These are phyloP conservation scores for Siniperca chuatsi DNA, from an alignment of 2,113 vertebrate species.

Conservation along the genomic window DNA sequence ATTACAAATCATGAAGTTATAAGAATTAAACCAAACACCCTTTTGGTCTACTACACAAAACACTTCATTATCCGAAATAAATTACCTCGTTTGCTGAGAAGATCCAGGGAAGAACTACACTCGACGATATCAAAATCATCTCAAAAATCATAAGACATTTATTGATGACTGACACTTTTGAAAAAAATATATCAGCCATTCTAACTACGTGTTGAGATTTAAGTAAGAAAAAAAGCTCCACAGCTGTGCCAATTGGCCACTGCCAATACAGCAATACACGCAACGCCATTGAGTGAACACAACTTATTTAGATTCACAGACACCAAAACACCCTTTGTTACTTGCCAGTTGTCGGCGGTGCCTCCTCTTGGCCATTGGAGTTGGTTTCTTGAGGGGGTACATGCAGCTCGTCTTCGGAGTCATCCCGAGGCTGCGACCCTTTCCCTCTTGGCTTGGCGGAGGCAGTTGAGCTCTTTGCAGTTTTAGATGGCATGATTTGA, in stretches of 20 bases:
- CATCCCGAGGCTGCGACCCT: slow-evolving; percentile 84
- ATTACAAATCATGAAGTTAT: slow-evolving; percentile 38
- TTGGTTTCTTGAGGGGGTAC: slow-evolving; percentile 81
- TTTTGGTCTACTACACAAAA: slow-evolving; percentile 40
- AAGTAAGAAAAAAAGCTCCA: slow-evolving; percentile 49
- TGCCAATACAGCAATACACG: slow-evolving; percentile 64
- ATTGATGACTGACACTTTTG: slow-evolving; percentile 68
- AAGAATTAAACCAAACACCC: slow-evolving; percentile 39
- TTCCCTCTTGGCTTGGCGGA: slow-evolving; percentile 81
- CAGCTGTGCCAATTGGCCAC: slow-evolving; percentile 67
- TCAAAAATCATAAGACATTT: slow-evolving; percentile 65
- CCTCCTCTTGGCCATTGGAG: slow-evolving; percentile 78
- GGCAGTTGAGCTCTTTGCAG: slow-evolving; percentile 86
- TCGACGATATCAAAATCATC: slow-evolving; percentile 72
- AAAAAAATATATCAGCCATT: slow-evolving; percentile 59
- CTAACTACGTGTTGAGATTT: slow-evolving; percentile 68
- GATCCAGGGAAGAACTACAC: slow-evolving; percentile 50
- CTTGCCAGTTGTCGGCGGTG: slow-evolving; percentile 83
- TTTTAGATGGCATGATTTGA: slow-evolving; percentile 87
- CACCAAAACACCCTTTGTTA: slow-evolving; percentile 83
- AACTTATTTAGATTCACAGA: slow-evolving; percentile 80
- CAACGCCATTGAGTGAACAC: slow-evolving; percentile 72
- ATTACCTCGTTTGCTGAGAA: slow-evolving; percentile 67
- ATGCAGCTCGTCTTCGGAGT: slow-evolving; percentile 84
- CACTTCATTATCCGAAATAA: slow-evolving; percentile 45